Base-by-base conservation (phyloP, 2,888 invertebrate species). In the Lypha dubia region DNA sequence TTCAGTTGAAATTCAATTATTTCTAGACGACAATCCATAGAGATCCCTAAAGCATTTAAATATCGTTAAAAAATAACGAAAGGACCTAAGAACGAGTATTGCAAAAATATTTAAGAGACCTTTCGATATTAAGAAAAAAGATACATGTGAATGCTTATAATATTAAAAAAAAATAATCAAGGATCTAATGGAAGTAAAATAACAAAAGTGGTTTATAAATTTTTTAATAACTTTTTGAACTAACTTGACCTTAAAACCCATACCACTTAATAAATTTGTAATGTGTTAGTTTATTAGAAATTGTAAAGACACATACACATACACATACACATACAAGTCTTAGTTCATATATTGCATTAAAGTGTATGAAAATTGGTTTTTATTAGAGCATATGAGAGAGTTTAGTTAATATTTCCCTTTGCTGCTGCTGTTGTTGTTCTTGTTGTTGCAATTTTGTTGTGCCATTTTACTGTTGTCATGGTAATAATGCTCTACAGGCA, bases 401-500 rank as follows among this genome's bases (percentile, higher is more conserved):
- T 38, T 71, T 22, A 46, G 28, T 35, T 68, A 62, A 65, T 83
- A 53, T 56, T 65, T 58, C 22, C 60, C 68, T 76, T 41, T 63
- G 35, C 60, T 75, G 49, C 49, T 65, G 17, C 53, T 62, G 44
- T 75, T 76, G n/a, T 28, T 28, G 49, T 56, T 74, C n/a, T 28
- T 28, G 49, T 56, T 74, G 24, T 71, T 67, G 49, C 49, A 63
- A 49, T 68, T 74, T 70, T 84, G 84, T 80, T 73, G 75, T 79
- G 81, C 73, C 83, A 53, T 62, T 75, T 73, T 63, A 77, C 17
- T 71, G 87, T 86, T 49, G 86, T 44, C 86, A 87, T 87, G 83
- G 83, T 32, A 85, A 86, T 86, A 67, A 46, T 75, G 60, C 79
- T 58, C 63, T 79, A 79, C 63, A 62, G 70, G 74, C 74, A 79